Percentiles rank a stretch among this genome's conserved stretches.
These are phyloP conservation scores for Erannis defoliaria DNA, from an alignment of 2,888 invertebrate genomes.

Conservation along the genomic window DNA sequence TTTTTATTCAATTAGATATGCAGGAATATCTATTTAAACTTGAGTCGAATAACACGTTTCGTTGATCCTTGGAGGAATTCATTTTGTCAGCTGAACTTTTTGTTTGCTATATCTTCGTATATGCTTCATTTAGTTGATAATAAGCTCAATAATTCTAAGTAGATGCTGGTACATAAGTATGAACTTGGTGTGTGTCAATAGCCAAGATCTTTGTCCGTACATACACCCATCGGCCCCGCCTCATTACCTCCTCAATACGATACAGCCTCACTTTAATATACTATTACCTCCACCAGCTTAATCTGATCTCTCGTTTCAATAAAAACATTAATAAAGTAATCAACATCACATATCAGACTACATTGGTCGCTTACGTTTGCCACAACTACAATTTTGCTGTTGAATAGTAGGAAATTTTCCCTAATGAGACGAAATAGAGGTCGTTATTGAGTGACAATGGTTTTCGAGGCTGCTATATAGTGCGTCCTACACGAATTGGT, in stretches of 20 bases:
- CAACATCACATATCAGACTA: conserved; percentile 76
- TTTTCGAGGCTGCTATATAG: conserved; percentile 42
- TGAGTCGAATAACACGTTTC: conserved; percentile 36
- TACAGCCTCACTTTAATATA: conserved; percentile 71
- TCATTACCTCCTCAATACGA: conserved; percentile 79
- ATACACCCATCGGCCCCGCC: conserved; percentile 82
- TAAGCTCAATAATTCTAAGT: conserved; percentile 68
- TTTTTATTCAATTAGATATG: conserved; percentile 80
- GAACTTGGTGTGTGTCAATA: conserved; percentile 70
- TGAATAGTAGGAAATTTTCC: conserved; percentile 48
- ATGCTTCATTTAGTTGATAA: conserved; percentile 64
- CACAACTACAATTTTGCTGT: conserved; percentile 54
- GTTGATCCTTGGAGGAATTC: conserved; percentile 36
- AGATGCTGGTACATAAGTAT: conserved; percentile 60
- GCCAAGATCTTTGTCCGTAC: conserved; percentile 74
- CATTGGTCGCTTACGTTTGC: conserved; percentile 63
- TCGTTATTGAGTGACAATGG: conserved; percentile 48
- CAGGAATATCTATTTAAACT: conserved; percentile 69
- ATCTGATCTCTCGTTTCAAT: conserved; percentile 74
- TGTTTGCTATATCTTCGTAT: conserved; percentile 51
- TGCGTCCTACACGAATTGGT: conserved; percentile 67
- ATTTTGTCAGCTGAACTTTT: conserved; percentile 46
- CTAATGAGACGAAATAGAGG: conserved; percentile 55
- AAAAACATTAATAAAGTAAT: conserved; percentile 79
- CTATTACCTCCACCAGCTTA: conserved; percentile 73